Conservation (phyloP, 2,888 invertebrate species). For the Andrena bicolor region DNA sequence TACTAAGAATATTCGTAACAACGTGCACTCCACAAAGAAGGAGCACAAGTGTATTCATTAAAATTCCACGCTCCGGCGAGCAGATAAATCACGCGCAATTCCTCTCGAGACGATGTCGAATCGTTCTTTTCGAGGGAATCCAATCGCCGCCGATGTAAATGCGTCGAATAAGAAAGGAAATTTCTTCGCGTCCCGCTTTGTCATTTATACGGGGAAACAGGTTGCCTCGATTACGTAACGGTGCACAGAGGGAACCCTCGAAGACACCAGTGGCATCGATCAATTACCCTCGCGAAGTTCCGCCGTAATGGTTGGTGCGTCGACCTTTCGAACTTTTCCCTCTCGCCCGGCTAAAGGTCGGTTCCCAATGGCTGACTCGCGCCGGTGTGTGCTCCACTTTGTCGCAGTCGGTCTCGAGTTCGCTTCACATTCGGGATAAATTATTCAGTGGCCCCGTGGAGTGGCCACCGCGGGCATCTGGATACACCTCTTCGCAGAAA, state of each 20-base stretch:
- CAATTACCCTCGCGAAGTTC: conserved; percentile 3
- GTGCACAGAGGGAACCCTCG: conserved; percentile 1
- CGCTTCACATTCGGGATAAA: conserved; percentile 77
- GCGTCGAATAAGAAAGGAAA: too few relatives aligned
- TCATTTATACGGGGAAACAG: background rate
- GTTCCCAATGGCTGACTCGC: conserved; percentile 48
- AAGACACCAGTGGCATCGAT: conserved; percentile 25
- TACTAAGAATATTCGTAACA: background rate
- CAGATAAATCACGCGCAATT: background rate
- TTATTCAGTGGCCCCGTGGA: conserved; percentile 69
- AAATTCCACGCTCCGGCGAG: background rate
- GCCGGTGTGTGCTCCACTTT: conserved; percentile 63
- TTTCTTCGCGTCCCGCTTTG: background rate
- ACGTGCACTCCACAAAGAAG: background rate
- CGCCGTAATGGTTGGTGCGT: conserved; percentile 39
- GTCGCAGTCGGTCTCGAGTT: conserved; percentile 71
- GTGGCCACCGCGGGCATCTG: conserved; percentile 16
- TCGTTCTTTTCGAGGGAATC: background rate
- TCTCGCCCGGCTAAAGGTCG: conserved; percentile 23
- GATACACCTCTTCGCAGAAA: background rate
- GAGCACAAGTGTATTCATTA: background rate
- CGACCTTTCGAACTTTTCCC: conserved; percentile 61
- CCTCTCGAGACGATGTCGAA: background rate
- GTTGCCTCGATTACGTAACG: conserved; percentile 9
- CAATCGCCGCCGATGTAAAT: too few relatives aligned